Evolutionary conservation across 2,113 vertebrate species (phyloP).

Genomic region (Muscicapa adusta): DNA sequence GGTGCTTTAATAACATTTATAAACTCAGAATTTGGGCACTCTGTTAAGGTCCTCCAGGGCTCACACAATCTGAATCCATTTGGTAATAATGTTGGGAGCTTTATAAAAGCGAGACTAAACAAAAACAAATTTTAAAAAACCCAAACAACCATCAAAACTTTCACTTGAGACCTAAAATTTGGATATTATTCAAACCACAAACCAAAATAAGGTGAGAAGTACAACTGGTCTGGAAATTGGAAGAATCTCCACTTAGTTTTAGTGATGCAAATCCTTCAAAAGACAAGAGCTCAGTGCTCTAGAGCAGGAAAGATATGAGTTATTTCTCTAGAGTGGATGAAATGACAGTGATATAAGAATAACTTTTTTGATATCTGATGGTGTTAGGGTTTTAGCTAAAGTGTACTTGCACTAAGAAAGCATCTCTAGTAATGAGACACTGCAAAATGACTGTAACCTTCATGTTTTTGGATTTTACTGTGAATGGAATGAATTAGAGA

Average conservation of each 20-base stretch:
- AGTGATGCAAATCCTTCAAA: not conserved
- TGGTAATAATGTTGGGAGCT: not conserved
- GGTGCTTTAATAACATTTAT: not conserved
- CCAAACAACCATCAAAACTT: not conserved
- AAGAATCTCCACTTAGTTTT: not conserved
- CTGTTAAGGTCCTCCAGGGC: not conserved
- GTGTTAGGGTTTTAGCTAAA: not conserved
- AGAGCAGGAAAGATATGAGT: not conserved
- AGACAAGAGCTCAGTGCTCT: not conserved
- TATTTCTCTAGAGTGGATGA: not conserved
- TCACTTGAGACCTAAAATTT: not conserved
- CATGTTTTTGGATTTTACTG: not conserved
- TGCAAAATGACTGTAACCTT: not conserved
- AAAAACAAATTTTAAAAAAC: not conserved
- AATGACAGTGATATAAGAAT: not conserved
- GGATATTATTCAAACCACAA: not conserved
- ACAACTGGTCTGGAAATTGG: not conserved
- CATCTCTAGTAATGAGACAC: not conserved
- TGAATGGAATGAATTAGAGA: not conserved
- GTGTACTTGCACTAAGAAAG: not conserved
- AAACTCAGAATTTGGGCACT: not conserved
- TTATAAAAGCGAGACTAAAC: not conserved
- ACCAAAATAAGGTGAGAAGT: not conserved
- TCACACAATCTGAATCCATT: not conserved
- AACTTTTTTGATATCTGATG: not conserved